Conservation (phyloP, 2,113 vertebrate species). For the Telmatochromis brichardi region DNA sequence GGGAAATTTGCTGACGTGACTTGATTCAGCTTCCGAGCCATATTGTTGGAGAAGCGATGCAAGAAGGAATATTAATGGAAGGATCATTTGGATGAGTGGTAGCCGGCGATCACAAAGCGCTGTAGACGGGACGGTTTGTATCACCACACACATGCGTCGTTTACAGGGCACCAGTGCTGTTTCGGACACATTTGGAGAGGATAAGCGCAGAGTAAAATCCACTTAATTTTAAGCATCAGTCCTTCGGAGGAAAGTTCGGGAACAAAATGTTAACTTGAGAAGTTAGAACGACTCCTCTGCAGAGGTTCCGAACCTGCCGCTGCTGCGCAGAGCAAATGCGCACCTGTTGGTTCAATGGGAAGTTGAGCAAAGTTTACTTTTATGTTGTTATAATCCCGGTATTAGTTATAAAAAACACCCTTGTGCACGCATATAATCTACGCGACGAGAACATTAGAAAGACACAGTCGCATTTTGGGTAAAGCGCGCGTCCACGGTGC, state of each 20-base stretch:
- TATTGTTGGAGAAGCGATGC: conserved; percentile 82
- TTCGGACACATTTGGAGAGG: conserved; percentile 77
- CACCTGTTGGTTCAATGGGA: conserved; percentile 77
- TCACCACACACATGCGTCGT: conserved; percentile 78
- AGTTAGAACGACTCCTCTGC: conserved; percentile 50
- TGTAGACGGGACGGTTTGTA: conserved; percentile 68
- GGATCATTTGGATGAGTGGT: conserved; percentile 91
- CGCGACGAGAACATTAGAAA: neutral
- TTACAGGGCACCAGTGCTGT: conserved; percentile 77
- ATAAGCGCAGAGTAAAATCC: conserved; percentile 80
- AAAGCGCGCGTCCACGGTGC: conserved; percentile 16
- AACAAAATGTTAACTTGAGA: conserved; percentile 46
- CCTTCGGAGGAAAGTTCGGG: conserved; percentile 27
- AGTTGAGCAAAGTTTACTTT: conserved; percentile 8
- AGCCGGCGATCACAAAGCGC: conserved; percentile 51
- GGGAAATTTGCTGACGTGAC: conserved; percentile 83
- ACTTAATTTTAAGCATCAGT: conserved; percentile 85
- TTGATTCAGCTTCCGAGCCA: conserved; percentile 83
- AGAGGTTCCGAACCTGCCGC: neutral
- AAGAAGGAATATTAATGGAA: conserved; percentile 85
- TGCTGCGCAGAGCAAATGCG: conserved; percentile 46
- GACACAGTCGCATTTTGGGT: conserved; percentile 27
- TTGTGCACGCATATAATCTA: neutral
- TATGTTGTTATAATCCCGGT: conserved; percentile 1
- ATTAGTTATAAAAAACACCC: neutral